Evolutionary conservation across 2,888 invertebrate genomes (phyloP), one percentile per base, ranked within the genome.

Genomic region (Pherbina coryleti): DNA sequence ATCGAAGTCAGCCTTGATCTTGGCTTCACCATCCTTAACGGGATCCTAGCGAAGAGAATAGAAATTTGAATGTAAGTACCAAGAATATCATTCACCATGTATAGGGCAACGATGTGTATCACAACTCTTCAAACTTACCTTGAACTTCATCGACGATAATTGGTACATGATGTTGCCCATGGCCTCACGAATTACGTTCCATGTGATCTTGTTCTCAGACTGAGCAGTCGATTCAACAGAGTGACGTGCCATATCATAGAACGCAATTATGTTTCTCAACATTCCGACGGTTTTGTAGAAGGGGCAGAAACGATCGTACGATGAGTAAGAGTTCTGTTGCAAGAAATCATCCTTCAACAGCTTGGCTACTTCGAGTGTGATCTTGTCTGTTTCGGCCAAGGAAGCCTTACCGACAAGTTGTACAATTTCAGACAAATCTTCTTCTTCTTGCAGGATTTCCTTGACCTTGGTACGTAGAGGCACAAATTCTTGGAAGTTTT

Each of bases 201-300:
- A 99, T 80, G 99, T 99, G 88, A 97, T 95, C 92, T 99, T 99
- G 92, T 98, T 98, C 90, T 99, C 99, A 62, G 97, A 97, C 91
- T 99, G 98, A 75, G 99, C 97, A 37, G 99, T 99, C 81, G 97
- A 95, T 91, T 99, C 99, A 1, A 99, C 98, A 1, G 98, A 96
- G 90, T 99, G 99, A 81, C 97, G 94, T 51, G 99, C 95, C 95
- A 98, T 94, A 91, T 99, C 99, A 91, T 99, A 99, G 92, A 99
- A 98, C 75, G 96, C 92, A 88, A 99, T 98, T 91, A 99, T 98
- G 92, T 99, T 99, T 90, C 93, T 94, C 88, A 99, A 90, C 99
- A 99, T 99, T 84, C 98, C 99, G 79, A 98, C 97, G 19, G 99
- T 99, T 92, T 99, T 99, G 93, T 99, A 99, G 93, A 99, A 99